Conservation (phyloP, 2,888 invertebrate species). For the Meteorus cinctellus region DNA sequence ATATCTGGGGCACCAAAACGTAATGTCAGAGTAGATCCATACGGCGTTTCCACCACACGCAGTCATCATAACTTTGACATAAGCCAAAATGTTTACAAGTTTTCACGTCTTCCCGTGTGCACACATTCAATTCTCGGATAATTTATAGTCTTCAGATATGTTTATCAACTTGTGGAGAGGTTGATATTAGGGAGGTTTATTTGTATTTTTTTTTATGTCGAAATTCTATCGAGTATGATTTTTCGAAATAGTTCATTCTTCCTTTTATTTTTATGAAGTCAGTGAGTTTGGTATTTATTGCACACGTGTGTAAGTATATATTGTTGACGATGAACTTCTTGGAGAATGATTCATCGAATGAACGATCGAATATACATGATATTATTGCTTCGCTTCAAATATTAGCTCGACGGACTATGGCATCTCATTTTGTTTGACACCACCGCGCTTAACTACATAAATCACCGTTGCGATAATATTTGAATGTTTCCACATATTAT, state of each 20-base stretch:
- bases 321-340: not conserved
- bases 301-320: not conserved
- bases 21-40: not conserved
- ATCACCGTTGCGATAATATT: conserved; percentile 67
- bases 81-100: not conserved
- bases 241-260: not conserved
- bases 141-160: not conserved
- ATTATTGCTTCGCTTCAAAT: conserved; percentile 30
- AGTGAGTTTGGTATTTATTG: not conserved
- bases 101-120: not conserved
- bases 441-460: conserved; percentile 60
- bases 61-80: not conserved
- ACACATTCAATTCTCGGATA: not conserved
- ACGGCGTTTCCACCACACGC: conserved; percentile 4
- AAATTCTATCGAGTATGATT: not conserved
- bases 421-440: conserved; percentile 60
- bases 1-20: conserved; percentile 12
- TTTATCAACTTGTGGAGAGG: not conserved
- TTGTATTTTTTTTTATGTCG: not conserved
- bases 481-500: conserved; percentile 58
- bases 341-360: conserved; percentile 22
- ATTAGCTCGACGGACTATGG: not conserved
- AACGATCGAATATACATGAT: conserved; percentile 22
- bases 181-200: not conserved
- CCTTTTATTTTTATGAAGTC: not conserved